phyloP scores from a whole-genome alignment of 2,888 invertebrate species.

The Rapana venosa region DNA sequence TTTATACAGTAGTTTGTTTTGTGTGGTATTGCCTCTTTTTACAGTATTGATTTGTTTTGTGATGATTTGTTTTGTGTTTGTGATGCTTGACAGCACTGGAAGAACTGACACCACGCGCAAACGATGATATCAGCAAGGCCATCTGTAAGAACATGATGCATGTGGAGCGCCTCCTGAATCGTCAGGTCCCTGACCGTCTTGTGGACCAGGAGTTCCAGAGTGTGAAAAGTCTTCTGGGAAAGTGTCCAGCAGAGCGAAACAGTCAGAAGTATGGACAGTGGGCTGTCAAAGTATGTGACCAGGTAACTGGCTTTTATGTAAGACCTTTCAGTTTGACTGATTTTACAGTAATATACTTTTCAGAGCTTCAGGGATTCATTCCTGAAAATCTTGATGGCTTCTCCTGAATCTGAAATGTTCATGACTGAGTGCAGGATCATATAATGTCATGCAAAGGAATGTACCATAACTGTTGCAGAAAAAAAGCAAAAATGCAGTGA shows the following conservation, averaged over 20 bases:
- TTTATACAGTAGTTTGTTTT: too few species aligned
- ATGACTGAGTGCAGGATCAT: too few species aligned
- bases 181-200: background rate
- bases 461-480: too few species aligned
- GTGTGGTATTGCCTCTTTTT: too few species aligned
- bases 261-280: conserved; percentile 53
- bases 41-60: background rate
- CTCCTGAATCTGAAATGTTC: too few species aligned
- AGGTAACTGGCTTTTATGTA: background rate
- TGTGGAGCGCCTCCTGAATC: conserved; percentile 34
- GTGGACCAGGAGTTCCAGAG: conserved; percentile 17
- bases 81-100: conserved; percentile 29
- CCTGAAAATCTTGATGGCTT: too few species aligned
- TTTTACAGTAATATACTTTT: background rate
- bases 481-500: too few species aligned
- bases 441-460: too few species aligned
- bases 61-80: background rate
- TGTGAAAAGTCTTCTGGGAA: conserved; percentile 36
- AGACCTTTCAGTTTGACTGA: background rate
- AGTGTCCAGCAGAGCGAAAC: conserved; percentile 39
- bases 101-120: conserved; percentile 27
- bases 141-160: conserved; percentile 41
- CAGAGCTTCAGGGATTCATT: too few species aligned
- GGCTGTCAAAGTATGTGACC: conserved; percentile 45
- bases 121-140: conserved; percentile 29